Conservation (phyloP, 1,140 invertebrate genomes). For the Trichoplusia ni region DNA sequence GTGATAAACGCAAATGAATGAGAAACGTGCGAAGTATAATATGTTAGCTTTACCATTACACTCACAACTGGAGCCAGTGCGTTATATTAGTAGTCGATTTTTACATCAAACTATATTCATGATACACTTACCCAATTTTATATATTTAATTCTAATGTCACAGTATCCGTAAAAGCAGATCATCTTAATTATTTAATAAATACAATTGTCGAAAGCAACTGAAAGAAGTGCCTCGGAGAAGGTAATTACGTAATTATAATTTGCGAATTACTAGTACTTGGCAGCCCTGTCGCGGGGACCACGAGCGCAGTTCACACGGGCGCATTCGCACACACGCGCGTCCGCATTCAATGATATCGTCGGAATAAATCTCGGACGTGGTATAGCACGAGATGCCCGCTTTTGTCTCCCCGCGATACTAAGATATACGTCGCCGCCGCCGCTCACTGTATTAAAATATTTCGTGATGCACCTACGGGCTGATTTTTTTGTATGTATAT, state of each 20-base stretch:
- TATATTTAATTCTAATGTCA: too few species aligned
- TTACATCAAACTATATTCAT: too few species aligned
- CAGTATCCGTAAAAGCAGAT: too few species aligned
- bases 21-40: too few species aligned
- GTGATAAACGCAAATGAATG: too few species aligned
- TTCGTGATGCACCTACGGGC: slow-evolving; percentile 16
- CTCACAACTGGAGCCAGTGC: too few species aligned
- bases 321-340: slow-evolving; percentile 29
- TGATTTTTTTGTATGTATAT: slow-evolving; percentile 17
- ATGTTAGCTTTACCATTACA: too few species aligned
- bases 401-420: slow-evolving; percentile 46
- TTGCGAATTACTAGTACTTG: neutral
- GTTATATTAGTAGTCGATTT: too few species aligned
- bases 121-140: too few species aligned
- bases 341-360: slow-evolving; percentile 52
- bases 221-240: too few species aligned
- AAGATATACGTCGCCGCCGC: slow-evolving; percentile 31
- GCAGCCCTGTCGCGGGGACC: slow-evolving; percentile 2
- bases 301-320: slow-evolving; percentile 21
- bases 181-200: too few species aligned
- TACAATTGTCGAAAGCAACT: too few species aligned
- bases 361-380: slow-evolving; percentile 57
- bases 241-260: neutral
- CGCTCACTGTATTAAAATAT: slow-evolving; percentile 35
- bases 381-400: slow-evolving; percentile 54